Evolutionary conservation across 2,797 vertebrate genomes (phyloP).

Genomic region (Varecia variegata): DNA sequence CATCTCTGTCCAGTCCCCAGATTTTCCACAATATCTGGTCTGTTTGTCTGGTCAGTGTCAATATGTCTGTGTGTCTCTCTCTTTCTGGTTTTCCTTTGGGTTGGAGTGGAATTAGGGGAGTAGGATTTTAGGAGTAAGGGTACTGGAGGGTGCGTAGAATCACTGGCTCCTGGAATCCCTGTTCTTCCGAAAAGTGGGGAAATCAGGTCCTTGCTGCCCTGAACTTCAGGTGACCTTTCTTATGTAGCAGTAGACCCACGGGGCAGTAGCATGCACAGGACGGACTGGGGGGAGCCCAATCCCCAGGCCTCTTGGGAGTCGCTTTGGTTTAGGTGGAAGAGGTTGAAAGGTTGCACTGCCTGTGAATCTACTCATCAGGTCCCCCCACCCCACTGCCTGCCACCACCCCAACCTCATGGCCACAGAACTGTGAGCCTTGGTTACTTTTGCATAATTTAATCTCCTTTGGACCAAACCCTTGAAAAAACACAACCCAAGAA

Average conservation of each 20-base stretch:
- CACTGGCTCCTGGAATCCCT: background rate
- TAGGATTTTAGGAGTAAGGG: background rate
- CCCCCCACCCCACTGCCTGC: background rate
- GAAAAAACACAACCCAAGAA: slow-evolving; percentile 72
- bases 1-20: background rate
- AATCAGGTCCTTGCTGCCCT: background rate
- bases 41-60: slow-evolving; percentile 64
- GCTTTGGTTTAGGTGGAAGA: slow-evolving; percentile 15
- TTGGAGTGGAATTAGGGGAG: slow-evolving; percentile 3
- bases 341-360: background rate
- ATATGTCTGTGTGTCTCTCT: slow-evolving; percentile 62
- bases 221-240: background rate
- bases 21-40: slow-evolving; percentile 33
- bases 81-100: slow-evolving; percentile 61
- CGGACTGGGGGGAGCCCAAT: background rate
- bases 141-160: background rate
- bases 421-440: background rate
- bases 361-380: background rate
- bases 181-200: background rate
- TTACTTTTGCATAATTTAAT: slow-evolving; percentile 49
- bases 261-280: background rate
- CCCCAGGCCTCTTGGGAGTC: background rate
- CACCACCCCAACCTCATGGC: background rate
- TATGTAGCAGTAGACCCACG: background rate
- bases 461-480: slow-evolving; percentile 64